Base-by-base conservation (phyloP, 2,888 invertebrate species). In the Aelia acuminata region DNA sequence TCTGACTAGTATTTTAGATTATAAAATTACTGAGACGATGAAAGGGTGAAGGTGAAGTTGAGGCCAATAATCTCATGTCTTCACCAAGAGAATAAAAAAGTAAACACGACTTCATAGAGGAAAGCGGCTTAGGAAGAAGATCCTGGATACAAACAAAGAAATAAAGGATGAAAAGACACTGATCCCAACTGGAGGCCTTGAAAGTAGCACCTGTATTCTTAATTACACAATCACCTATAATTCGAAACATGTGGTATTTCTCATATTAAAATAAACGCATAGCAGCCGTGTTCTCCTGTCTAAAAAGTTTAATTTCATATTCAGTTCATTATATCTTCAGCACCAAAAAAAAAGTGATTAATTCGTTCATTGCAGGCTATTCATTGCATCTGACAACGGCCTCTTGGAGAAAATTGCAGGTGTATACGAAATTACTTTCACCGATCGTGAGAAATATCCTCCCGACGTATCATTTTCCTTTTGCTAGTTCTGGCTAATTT, bases 401-500 rank as follows among this genome's bases (percentile, higher is more conserved):
- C 39, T n/a, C n/a, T 43, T 80, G 39, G n/a, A 47, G 80, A 80
- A 80, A 80, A 80, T 80, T 80, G 39, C 80, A 80, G 43, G 39
- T 80, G 80, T 80, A 43, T 80, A 80, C 80, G 43, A 80, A 80
- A 80, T 80, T 80, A 80, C 80, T 80, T 80, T 80, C 80, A 80
- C 80, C 39, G 43, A 80, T 47, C 80, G 80, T 80, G 80, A 80
- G 80, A 80, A 80, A n/a, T 43, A 80, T 80, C 80, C 15, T 43
- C 43, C 80, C 15, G 63, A 70, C 35, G 3, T 70, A 70, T 70
- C 63, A 70, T 70, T 70, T 35, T 70, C 35, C 35, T 70, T 18
- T 35, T 31, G 63, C 63, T 7, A 8, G 63, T 70, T 70, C 63
- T 18, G 63, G 31, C 63, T 70, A 70, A 70, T 70, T 70, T 70